Conservation (phyloP, 2,797 vertebrate genomes). For the Champsocephalus gunnari region DNA sequence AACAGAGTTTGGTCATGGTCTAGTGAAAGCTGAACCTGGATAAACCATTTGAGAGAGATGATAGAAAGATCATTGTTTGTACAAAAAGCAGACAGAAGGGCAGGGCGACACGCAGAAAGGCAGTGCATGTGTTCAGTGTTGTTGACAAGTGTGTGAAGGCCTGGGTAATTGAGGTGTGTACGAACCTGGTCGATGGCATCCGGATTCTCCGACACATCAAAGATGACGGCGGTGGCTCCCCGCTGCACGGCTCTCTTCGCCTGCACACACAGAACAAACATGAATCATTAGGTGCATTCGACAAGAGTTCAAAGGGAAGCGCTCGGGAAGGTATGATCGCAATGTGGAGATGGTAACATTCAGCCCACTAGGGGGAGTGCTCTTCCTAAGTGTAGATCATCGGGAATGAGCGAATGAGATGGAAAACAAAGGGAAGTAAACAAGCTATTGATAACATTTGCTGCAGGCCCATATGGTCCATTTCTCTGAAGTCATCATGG, state of each 20-base stretch:
- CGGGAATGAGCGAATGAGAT: conserved; percentile 2
- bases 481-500: conserved; percentile 30
- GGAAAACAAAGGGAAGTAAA: conserved; percentile 40
- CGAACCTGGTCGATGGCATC: conserved; percentile 97
- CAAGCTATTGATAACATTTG: conserved; percentile 46
- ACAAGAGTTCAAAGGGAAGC: background rate
- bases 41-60: conserved; percentile 57
- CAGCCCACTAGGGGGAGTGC: conserved; percentile 86
- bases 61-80: conserved; percentile 66
- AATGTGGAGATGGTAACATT: background rate
- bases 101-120: conserved; percentile 31
- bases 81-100: conserved; percentile 44
- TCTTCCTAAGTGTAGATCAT: conserved; percentile 50
- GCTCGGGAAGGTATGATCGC: background rate
- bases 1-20: conserved; percentile 71
- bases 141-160: conserved; percentile 21
- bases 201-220: conserved; percentile 98
- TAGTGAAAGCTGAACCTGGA: conserved; percentile 70
- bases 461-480: conserved; percentile 39
- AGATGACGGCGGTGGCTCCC: conserved; percentile 98
- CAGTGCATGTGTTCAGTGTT: background rate
- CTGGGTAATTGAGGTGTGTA: conserved; percentile 38
- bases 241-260: conserved; percentile 97
- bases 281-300: conserved; percentile 8
- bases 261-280: conserved; percentile 78